Evolutionary conservation across 2,888 invertebrate genomes (phyloP), one percentile per base, ranked within the genome.

Genomic region (Scelioninae gen. 1): DNA sequence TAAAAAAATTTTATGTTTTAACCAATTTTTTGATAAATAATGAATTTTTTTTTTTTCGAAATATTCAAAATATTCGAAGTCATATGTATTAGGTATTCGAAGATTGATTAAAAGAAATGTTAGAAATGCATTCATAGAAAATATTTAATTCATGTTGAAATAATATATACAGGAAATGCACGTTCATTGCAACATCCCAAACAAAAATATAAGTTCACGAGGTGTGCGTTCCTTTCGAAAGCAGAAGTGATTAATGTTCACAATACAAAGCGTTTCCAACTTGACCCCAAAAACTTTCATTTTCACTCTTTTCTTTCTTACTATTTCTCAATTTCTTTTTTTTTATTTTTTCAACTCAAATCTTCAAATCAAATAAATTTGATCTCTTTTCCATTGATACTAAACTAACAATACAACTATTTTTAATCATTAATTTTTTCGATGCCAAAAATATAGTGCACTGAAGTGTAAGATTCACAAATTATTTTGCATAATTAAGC

Each of bases 271-370:
- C 75, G 65, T 81, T 81, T 81, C 75, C 75, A 81, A 58, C 65
- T 69, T 81, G 80, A 80, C 80, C 80, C 51, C 68, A 75, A 75
- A 80, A 75, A 80, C 80, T 80, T 80, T 80, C 80, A 45, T 68
- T 80, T 80, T 80, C 75, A 80, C 68, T 72, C 47, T 51, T 80
- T 75, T 63, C 68, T 43, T 66, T 74, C 7, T 40, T 29, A 32
- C 23, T 11, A 15, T 58, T 66, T 62, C 68, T 62, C 9, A 31
- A 51, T 32, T 60, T 69, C 38, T 40, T 34, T 56, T 23, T 51
- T 66, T 40, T n/a, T n/a, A n/a, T n/a, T n/a, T n/a, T n/a, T n/a
- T n/a, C n/a, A n/a, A n/a, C n/a, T n/a, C n/a, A n/a, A 45, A 62
- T 31, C 32, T 38, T 58, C 10, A 9, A 16, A 53, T 23, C 9